Conservation (phyloP, 2,797 vertebrate species). For the Catharus ustulatus region DNA sequence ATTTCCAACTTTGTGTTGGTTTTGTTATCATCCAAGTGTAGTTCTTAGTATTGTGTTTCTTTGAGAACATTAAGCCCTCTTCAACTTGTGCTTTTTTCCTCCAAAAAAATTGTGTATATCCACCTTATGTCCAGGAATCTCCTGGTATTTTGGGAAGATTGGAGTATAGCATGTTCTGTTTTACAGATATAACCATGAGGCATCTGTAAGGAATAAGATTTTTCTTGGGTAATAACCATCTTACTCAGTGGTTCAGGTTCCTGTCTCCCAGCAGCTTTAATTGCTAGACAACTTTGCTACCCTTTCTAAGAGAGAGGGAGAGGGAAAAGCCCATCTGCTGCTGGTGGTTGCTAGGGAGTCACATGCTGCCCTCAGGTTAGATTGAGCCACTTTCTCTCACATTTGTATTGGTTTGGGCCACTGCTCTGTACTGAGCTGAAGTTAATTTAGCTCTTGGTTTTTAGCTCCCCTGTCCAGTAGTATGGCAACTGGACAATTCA, state of each 20-base stretch:
- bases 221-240: neutral
- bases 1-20: neutral
- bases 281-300: neutral
- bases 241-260: neutral
- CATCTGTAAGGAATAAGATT: neutral
- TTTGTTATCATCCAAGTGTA: neutral
- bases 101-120: neutral
- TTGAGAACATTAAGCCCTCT: neutral
- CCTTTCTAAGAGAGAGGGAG: neutral
- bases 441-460: neutral
- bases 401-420: neutral
- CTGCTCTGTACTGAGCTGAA: neutral
- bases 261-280: conserved; percentile 1
- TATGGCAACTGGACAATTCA: neutral
- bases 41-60: neutral
- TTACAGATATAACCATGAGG: neutral
- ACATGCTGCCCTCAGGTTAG: neutral
- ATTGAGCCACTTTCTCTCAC: neutral
- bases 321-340: conserved; percentile 41
- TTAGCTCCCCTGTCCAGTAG: neutral
- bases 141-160: neutral
- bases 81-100: neutral
- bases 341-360: conserved; percentile 29
- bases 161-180: neutral
- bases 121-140: neutral